These are phyloP conservation scores for Agrypnus murinus DNA, from an alignment of 2,888 invertebrate species.

Conservation along the genomic window DNA sequence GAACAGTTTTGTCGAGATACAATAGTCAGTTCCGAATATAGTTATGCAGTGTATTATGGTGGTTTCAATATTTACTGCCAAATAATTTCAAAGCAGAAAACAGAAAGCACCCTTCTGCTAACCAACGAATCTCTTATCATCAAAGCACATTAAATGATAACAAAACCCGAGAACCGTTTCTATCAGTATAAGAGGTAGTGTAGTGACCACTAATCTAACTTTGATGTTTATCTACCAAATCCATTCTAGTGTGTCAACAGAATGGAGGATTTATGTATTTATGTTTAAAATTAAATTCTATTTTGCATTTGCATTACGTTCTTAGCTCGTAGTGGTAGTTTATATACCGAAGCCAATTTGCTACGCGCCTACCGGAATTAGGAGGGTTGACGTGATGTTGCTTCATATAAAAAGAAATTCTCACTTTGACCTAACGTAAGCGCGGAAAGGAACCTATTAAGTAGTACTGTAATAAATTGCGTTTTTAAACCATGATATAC, in stretches of 20 bases:
- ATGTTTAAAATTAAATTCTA: conserved; percentile 37
- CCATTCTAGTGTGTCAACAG: conserved; percentile 41
- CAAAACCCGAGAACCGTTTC: conserved; percentile 36
- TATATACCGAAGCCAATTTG: conserved; percentile 15
- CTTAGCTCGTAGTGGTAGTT: background rate
- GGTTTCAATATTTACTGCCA: no score
- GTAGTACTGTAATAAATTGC: no score
- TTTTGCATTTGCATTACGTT: conserved; percentile 25
- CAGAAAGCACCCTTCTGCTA: no score
- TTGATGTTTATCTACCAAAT: conserved; percentile 44
- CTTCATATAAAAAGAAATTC: no score
- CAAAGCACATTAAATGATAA: conserved; percentile 44
- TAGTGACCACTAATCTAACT: conserved; percentile 45
- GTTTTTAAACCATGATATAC: no score
- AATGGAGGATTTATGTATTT: conserved; percentile 40
- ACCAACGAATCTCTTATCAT: background rate
- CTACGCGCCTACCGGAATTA: conserved; percentile 6
- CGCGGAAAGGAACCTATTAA: no score
- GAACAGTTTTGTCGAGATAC: no score
- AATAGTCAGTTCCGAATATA: no score
- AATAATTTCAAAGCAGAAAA: no score
- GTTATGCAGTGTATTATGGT: no score
- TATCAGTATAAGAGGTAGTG: conserved; percentile 41
- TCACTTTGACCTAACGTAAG: no score
- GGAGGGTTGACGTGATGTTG: conserved; percentile 1